Percentiles rank a stretch among this genome's conserved stretches.
These are phyloP conservation scores for Metellina segmentata DNA, from an alignment of 2,888 invertebrate species.

Conservation along the genomic window DNA sequence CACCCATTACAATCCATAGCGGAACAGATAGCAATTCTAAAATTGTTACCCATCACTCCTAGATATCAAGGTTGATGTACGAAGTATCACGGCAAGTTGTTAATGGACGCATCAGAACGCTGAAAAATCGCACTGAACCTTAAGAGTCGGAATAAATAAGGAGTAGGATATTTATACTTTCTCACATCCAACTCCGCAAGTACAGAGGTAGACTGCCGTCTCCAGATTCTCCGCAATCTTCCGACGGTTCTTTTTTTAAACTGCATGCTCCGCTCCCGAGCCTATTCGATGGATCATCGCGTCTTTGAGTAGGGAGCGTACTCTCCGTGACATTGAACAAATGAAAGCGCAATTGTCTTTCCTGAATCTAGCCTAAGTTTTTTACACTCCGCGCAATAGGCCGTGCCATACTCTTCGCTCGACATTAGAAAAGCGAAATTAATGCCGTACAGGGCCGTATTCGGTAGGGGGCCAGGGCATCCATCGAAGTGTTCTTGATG, in stretches of 20 bases:
- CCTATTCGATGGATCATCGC: slow-evolving; percentile 33
- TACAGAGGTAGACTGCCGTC: slow-evolving; percentile 43
- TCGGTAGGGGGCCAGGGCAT: too few relatives aligned
- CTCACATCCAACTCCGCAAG: not conserved
- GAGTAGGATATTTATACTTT: slow-evolving; percentile 47
- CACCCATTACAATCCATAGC: too few relatives aligned
- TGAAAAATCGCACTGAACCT: not conserved
- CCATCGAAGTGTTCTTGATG: too few relatives aligned
- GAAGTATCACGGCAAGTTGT: not conserved
- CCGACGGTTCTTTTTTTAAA: slow-evolving; percentile 46
- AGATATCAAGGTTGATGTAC: too few relatives aligned
- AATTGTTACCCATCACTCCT: too few relatives aligned
- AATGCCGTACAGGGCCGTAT: not conserved
- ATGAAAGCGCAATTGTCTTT: not conserved
- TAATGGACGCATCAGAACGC: not conserved
- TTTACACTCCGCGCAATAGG: not conserved
- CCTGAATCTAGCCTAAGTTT: not conserved
- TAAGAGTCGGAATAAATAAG: slow-evolving; percentile 2
- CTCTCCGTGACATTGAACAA: not conserved
- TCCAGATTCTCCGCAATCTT: slow-evolving; percentile 20
- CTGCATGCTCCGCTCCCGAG: slow-evolving; percentile 26
- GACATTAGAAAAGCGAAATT: not conserved
- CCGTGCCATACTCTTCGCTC: not conserved
- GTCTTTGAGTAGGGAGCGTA: not conserved
- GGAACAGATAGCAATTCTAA: too few relatives aligned